Base-by-base conservation (phyloP, 2,888 invertebrate species). In the Rambutsinella grinnellia region DNA sequence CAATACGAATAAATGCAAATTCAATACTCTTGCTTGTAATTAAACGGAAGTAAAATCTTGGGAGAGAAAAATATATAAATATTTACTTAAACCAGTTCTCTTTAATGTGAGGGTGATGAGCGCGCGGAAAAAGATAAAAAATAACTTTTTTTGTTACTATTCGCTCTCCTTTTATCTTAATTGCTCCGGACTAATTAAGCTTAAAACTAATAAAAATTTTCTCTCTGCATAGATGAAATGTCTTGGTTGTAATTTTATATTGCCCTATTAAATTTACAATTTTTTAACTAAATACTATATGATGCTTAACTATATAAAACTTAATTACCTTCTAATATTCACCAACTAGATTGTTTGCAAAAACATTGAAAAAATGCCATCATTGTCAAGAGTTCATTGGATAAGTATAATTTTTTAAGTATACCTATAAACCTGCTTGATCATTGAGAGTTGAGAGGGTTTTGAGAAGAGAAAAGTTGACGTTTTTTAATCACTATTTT, bases 341-440 rank as follows among this genome's bases (percentile, higher is more conserved):
- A 47, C 67, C 76, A 69, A 76, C 76, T 76, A 76, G 76, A 76
- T 76, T 76, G 49, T 76, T 76, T 76, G 76, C 76, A 69, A 76
- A 76, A 65, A 70, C 13, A 53, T 36, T 44, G 51, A 36, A 54
- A 75, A 76, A 76, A 76, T 76, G 76, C 76, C 56, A 76, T 76
- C 56, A 76, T 76, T 76, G 76, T 76, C 68, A 69, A 19, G n/a
- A n/a, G 53, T 53, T 53, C 21, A 19, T 53, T 3, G 15, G 6
- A 19, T 19, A 53, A 19, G 53, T 53, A 53, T 53, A 53, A 19
- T 53, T 53, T 53, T 53, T 21, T 53, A 21, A 36, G 5, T 36
- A 8, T 8, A 36, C 36, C 36, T 36, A 49, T 49, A 49, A 13
- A 36, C 13, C 36, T 8, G 5, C 36, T 8, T 36, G 36, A 36